These are phyloP conservation scores for Meriones unguiculatus DNA, from an alignment of 2,113 vertebrate species.

Conservation along the genomic window DNA sequence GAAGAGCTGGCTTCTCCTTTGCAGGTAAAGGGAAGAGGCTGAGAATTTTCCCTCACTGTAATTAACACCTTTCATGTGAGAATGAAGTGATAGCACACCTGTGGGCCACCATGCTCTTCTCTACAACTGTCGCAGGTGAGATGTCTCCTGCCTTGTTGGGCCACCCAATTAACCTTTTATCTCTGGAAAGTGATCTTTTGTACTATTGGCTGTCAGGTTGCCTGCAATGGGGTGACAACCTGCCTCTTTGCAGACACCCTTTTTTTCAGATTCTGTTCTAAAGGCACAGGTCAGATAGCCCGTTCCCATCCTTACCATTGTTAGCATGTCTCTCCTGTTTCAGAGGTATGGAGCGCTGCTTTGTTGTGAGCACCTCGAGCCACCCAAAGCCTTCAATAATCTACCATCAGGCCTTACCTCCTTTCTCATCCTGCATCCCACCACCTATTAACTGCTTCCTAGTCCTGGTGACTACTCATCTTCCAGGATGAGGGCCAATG, in stretches of 20 bases:
- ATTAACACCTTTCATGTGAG: constrained; percentile 56
- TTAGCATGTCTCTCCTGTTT: not conserved
- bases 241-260: not conserved
- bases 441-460: not conserved
- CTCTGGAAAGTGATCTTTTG: not conserved
- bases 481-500: not conserved
- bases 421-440: not conserved
- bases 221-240: not conserved
- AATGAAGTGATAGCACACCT: constrained; percentile 21
- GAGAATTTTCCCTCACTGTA: not conserved
- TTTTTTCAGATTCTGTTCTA: not conserved
- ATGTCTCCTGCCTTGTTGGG: not conserved
- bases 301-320: not conserved
- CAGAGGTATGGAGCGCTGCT: not conserved
- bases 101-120: constrained; percentile 18
- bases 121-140: not conserved
- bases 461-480: not conserved
- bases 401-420: not conserved
- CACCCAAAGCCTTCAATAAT: not conserved
- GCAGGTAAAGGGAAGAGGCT: not conserved
- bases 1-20: not conserved
- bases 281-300: not conserved
- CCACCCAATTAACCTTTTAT: constrained; percentile 34
- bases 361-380: not conserved
- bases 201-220: not conserved